Base-by-base conservation (phyloP, 2,888 invertebrate species). In the Cecidostiba fungosa region DNA sequence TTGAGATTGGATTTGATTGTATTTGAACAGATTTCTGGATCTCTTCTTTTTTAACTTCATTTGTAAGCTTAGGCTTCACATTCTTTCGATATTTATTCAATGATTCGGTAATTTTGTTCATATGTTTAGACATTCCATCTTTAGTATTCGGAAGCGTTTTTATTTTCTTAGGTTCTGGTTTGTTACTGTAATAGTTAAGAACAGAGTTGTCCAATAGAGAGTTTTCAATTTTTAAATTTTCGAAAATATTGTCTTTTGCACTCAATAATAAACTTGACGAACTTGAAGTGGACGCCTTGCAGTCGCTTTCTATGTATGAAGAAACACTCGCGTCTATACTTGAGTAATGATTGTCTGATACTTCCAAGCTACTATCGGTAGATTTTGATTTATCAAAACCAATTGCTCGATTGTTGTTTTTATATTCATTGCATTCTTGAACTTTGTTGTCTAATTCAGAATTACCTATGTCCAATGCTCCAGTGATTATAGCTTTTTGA, bases 61-160 rank as follows among this genome's bases (percentile, higher is more conserved):
- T 19, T 14, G 16, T 66, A 50, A 26, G 12, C 23, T 54, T 23
- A 0, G 19, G 29, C 32, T 76, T 12, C 0, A 23, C 32, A 59
- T 59, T 62, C n/a, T 29, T 78, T 50, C 73, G 19, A 72, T 76
- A 62, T 29, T 47, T 72, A 69, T 77, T 81, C 32, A 85, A 72
- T 1, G 62, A 39, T 77, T 72, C 23, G 19, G 19, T 26, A 36
- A 81, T 70, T 39, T 62, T 85, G 47, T 47, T 81, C 54, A n/a
- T 70, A 47, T 47, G 81, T 0, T n/a, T 29, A 26, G 85, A 81
- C 2, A 47, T 70, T 77, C 29, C 32, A 43, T 10, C 23, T 26
- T 66, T 66, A 29, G 16, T 69, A 26, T 43, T 47, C 29, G 12
- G 16, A 14, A 23, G 72, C 29, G 14, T 77, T 0, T 59, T 59